Conservation (phyloP, 1,140 invertebrate species). For the Caenorhabditis tropicalis region DNA sequence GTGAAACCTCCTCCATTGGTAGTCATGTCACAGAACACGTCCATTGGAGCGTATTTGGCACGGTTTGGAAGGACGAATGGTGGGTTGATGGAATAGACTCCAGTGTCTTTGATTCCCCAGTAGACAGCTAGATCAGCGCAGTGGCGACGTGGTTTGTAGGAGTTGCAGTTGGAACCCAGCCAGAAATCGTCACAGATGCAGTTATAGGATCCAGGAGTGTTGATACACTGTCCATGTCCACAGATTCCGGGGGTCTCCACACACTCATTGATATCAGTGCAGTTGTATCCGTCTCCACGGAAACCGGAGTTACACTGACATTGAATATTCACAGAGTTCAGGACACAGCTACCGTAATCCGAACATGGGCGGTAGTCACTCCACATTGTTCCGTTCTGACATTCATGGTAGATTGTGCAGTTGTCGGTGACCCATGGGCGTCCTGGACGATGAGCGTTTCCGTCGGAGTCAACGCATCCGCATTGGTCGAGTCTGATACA, state of each 20-base stretch:
- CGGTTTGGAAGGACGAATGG: constrained; percentile 23
- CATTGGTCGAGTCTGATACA: constrained; percentile 55
- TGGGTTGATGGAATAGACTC: constrained; percentile 48
- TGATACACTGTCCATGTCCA: constrained; percentile 38
- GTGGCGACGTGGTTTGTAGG: constrained; percentile 54
- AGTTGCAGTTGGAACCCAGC: constrained; percentile 47
- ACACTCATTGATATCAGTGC: constrained; percentile 56
- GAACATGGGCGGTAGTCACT: constrained; percentile 27
- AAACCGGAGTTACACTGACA: constrained; percentile 50
- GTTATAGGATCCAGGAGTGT: constrained; percentile 50
- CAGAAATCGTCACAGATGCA: constrained; percentile 50
- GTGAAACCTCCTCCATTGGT: constrained; percentile 71
- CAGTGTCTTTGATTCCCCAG: constrained; percentile 24
- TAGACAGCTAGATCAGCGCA: constrained; percentile 56
- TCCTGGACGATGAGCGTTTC: constrained; percentile 48
- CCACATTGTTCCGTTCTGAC: constrained; percentile 53
- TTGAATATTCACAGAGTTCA: background rate
- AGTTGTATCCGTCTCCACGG: constrained; percentile 53
- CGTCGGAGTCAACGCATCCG: constrained; percentile 50
- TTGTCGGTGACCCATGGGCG: constrained; percentile 52
- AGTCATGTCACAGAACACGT: constrained; percentile 68
- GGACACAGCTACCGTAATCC: constrained; percentile 24
- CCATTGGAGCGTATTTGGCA: constrained; percentile 24
- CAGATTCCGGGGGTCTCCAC: constrained; percentile 33
- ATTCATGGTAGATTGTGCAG: constrained; percentile 43